These are phyloP conservation scores for Neodontobutis hainanensis DNA, from an alignment of 2,113 vertebrate species.

Conservation along the genomic window DNA sequence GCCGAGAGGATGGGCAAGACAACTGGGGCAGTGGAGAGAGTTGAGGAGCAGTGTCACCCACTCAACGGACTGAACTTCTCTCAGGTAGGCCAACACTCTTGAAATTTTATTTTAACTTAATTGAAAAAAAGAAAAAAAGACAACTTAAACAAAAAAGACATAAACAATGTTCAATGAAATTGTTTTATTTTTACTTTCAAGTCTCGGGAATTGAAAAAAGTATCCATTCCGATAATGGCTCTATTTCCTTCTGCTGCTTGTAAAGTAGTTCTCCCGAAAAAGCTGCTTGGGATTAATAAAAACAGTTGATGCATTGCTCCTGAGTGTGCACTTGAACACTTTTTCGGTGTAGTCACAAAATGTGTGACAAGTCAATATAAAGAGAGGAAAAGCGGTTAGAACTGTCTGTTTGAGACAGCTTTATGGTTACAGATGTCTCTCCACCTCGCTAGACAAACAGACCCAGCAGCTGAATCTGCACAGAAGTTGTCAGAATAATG, in stretches of 20 bases:
- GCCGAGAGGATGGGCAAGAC: constrained; percentile 90
- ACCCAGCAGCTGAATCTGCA: constrained; percentile 45
- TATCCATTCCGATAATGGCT: neutral
- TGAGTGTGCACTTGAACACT: constrained; percentile 7
- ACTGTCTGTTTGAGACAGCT: constrained; percentile 48
- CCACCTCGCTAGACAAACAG: constrained; percentile 56
- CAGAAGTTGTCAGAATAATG: constrained; percentile 35
- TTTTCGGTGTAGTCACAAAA: constrained; percentile 6
- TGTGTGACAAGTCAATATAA: constrained; percentile 38
- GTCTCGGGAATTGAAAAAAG: neutral
- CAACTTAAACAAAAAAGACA: too few species aligned
- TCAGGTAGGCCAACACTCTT: constrained; percentile 81
- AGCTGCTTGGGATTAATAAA: constrained; percentile 4
- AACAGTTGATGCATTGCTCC: neutral
- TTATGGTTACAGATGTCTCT: constrained; percentile 61
- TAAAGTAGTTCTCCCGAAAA: constrained; percentile 18
- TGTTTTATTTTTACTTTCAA: too few species aligned
- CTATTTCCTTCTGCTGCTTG: constrained; percentile 4
- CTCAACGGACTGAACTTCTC: constrained; percentile 97
- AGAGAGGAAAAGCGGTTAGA: constrained; percentile 36
- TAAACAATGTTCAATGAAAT: too few species aligned
- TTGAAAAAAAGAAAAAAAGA: too few species aligned
- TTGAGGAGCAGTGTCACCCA: constrained; percentile 96
- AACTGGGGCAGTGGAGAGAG: constrained; percentile 92
- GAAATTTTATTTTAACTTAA: too few species aligned